Percentiles rank a stretch among this genome's conserved stretches.
Conservation (phyloP, 1,140 invertebrate species). For the Grapholita molesta region DNA sequence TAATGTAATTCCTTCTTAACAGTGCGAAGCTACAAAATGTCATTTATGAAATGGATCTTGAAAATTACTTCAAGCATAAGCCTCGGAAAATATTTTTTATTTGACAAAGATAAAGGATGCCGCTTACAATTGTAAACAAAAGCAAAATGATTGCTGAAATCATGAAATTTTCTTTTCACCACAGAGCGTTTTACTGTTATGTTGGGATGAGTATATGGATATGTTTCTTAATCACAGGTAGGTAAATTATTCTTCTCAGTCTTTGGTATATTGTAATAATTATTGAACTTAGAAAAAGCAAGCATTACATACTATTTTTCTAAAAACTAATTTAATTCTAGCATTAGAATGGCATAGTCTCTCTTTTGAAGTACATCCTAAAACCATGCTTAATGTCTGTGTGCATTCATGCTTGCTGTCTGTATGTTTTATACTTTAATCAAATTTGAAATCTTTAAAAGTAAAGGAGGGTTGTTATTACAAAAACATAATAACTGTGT, state of each 20-base stretch:
- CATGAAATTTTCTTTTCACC: constrained; percentile 84
- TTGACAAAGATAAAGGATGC: constrained; percentile 26
- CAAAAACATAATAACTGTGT: too few relatives aligned
- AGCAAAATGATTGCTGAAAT: constrained; percentile 69
- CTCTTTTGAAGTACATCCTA: too few relatives aligned
- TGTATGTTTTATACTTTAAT: too few relatives aligned
- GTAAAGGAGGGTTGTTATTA: too few relatives aligned
- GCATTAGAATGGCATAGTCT: too few relatives aligned
- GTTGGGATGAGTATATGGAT: constrained; percentile 88
- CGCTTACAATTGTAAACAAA: constrained; percentile 28
- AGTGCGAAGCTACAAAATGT: background rate
- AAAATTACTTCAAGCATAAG: background rate
- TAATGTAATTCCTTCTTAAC: background rate
- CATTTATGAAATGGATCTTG: too few relatives aligned
- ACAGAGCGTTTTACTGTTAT: constrained; percentile 87
- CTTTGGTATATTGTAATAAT: background rate
- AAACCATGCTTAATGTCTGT: too few relatives aligned
- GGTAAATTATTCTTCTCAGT: constrained; percentile 25
- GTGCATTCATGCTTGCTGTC: too few relatives aligned
- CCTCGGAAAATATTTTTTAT: too few relatives aligned
- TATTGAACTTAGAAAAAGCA: constrained; percentile 15
- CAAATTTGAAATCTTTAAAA: too few relatives aligned
- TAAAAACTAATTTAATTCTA: too few relatives aligned
- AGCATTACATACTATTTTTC: too few relatives aligned
- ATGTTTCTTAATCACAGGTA: constrained; percentile 85